A percentile compares a stretch with the other conserved stretches of the same genome.
Conservation (phyloP, 1,140 invertebrate genomes). For the Danaus melanippus region DNA sequence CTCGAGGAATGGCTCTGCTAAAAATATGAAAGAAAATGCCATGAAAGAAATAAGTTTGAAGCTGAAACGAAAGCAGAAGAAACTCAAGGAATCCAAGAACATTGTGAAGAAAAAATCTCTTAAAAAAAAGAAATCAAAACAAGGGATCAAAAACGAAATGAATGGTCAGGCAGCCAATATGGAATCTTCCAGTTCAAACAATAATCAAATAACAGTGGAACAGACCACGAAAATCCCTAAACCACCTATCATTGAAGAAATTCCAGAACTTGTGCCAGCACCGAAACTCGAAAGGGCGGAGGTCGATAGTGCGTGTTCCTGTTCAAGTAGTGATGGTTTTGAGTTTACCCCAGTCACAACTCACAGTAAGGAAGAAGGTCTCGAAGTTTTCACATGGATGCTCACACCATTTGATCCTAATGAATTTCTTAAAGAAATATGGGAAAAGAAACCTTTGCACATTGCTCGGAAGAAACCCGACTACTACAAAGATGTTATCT, state of each 20-base stretch:
- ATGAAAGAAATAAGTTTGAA: constrained; percentile 34
- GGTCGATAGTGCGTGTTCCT: constrained; percentile 24
- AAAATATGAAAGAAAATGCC: constrained; percentile 31
- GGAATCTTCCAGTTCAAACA: too few relatives aligned
- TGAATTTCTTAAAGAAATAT: constrained; percentile 79
- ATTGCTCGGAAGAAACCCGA: constrained; percentile 77
- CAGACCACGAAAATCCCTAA: not conserved
- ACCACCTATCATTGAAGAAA: constrained; percentile 33
- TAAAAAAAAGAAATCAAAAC: constrained; percentile 44
- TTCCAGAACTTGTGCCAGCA: constrained; percentile 31
- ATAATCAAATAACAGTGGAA: too few relatives aligned
- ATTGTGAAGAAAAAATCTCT: constrained; percentile 47
- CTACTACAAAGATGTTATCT: constrained; percentile 84
- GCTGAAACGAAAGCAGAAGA: constrained; percentile 42
- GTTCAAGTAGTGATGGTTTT: constrained; percentile 33
- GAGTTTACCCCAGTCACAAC: constrained; percentile 67
- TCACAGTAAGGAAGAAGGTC: constrained; percentile 73
- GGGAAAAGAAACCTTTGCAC: constrained; percentile 87
- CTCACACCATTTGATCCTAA: constrained; percentile 77
- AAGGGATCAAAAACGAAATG: constrained; percentile 13
- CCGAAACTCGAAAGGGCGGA: constrained; percentile 8
- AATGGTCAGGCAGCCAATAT: constrained; percentile 6
- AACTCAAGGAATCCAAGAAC: constrained; percentile 40
- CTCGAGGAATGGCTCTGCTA: constrained; percentile 19
- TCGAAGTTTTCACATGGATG: constrained; percentile 79